phyloP scores from a whole-genome alignment of 2,113 vertebrate genomes.

The Brachionichthys hirsutus region DNA sequence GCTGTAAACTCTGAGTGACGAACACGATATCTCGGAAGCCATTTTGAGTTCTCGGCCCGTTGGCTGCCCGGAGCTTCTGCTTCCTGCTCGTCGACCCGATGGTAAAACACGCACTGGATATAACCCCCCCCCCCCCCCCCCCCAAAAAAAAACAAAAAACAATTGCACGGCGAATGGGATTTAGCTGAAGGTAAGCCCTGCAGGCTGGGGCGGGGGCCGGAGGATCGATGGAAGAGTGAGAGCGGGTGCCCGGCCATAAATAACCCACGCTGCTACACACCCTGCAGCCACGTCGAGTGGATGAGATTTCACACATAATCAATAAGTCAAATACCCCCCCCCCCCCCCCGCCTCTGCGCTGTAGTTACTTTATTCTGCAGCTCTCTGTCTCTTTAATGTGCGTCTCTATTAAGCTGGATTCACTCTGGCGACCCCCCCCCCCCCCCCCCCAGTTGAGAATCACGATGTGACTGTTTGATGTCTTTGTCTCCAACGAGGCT shows the following conservation, averaged over 20 bases:
- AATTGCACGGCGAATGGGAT: background rate
- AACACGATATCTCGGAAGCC: background rate
- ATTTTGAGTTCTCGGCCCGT: constrained; percentile 39
- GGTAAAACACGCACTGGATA: too few species aligned
- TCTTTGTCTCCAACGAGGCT: too few species aligned
- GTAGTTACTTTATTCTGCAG: constrained; percentile 13
- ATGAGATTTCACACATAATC: constrained; percentile 71
- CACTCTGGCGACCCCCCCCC: background rate
- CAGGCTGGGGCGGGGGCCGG: constrained; percentile 13
- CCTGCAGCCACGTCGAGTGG: constrained; percentile 46
- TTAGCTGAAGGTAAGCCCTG: constrained; percentile 11
- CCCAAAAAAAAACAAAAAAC: too few species aligned
- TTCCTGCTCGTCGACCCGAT: constrained; percentile 19
- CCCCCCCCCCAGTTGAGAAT: too few species aligned
- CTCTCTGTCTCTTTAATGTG: background rate
- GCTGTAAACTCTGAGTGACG: too few species aligned
- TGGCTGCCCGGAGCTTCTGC: constrained; percentile 17
- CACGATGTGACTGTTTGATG: too few species aligned
- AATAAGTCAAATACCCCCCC: constrained; percentile 53
- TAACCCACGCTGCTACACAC: constrained; percentile 46
- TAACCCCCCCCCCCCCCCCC: background rate
- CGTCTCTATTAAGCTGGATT: constrained; percentile 11
- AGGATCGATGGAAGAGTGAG: constrained; percentile 44
- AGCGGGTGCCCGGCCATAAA: constrained; percentile 46
- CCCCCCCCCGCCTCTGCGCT: constrained; percentile 15